Conservation (phyloP, 92 coral and sea anemone genomes). For the Pocillopora meandrina region DNA sequence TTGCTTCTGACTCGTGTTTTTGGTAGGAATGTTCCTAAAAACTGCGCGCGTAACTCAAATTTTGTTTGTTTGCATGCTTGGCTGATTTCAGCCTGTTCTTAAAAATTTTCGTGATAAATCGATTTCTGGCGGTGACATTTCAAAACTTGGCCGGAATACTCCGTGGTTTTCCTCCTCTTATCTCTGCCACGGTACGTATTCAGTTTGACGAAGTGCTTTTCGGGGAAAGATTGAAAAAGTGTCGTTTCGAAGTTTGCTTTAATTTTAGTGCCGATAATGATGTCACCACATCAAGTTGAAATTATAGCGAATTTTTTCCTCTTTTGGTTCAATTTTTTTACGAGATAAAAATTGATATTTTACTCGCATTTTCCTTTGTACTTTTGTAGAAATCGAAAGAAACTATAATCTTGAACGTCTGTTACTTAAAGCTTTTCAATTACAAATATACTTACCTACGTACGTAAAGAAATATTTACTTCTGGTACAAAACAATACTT, state of each 20-base stretch:
- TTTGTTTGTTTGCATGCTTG: constrained; percentile 39
- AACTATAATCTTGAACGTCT: neutral
- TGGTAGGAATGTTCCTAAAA: neutral
- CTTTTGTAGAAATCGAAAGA: neutral
- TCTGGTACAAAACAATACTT: neutral
- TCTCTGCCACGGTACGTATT: neutral
- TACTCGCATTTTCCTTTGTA: neutral
- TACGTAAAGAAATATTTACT: neutral
- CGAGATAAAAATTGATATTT: neutral
- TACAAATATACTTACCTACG: neutral
- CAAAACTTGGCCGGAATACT: neutral
- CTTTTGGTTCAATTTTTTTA: neutral
- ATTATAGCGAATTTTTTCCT: neutral
- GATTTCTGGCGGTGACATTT: neutral
- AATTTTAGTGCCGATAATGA: constrained; percentile 14
- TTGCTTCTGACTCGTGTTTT: neutral
- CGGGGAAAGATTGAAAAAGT: neutral
- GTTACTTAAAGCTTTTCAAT: neutral
- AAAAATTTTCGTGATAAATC: neutral
- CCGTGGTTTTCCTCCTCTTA: neutral
- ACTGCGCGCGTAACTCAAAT: constrained; percentile 71
- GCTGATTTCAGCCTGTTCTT: constrained; percentile 18
- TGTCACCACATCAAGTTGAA: constrained; percentile 10
- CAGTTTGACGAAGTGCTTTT: neutral
- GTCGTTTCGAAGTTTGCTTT: neutral